Evolutionary conservation across 2,888 invertebrate species (phyloP).

Genomic region (Tetragonisca angustula): DNA sequence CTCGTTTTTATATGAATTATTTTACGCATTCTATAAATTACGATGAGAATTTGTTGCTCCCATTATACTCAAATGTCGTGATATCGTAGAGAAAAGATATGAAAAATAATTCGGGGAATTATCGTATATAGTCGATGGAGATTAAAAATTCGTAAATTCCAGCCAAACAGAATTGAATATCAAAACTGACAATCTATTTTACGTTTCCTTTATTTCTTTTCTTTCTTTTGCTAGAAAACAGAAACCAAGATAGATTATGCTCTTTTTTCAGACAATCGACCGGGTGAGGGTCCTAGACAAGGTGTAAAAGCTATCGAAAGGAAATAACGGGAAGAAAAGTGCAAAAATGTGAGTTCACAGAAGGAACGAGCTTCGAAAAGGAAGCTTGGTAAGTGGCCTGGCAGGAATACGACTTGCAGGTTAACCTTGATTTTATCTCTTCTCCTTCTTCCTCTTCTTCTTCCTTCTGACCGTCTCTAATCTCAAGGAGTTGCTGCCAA

Average conservation of each 20-base stretch:
- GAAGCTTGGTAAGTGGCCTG: slow-evolving; percentile 54
- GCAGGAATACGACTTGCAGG: slow-evolving; percentile 61
- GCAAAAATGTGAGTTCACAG: slow-evolving; percentile 58
- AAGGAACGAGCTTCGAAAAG: slow-evolving; percentile 34
- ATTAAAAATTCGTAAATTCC: not conserved
- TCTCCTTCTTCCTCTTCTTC: slow-evolving; percentile 48
- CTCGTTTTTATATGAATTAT: not conserved
- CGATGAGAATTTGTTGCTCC: not conserved
- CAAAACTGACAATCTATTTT: slow-evolving; percentile 15
- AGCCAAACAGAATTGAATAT: not conserved
- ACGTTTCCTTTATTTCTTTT: not conserved
- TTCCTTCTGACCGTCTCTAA: slow-evolving; percentile 27
- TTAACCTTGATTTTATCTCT: slow-evolving; percentile 67
- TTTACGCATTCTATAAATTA: not conserved
- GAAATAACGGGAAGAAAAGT: slow-evolving; percentile 57
- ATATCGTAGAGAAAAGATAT: too few species aligned
- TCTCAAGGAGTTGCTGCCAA: slow-evolving; percentile 19
- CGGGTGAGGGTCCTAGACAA: slow-evolving; percentile 22
- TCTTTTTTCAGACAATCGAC: slow-evolving; percentile 44
- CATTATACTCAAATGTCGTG: not conserved
- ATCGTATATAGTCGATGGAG: not conserved
- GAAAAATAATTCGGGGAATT: not conserved
- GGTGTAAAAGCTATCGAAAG: slow-evolving; percentile 61
- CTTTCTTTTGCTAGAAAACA: not conserved
- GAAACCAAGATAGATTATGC: slow-evolving; percentile 28